Conservation (phyloP, 2,113 vertebrate species). For the Choloepus hoffmanni region DNA sequence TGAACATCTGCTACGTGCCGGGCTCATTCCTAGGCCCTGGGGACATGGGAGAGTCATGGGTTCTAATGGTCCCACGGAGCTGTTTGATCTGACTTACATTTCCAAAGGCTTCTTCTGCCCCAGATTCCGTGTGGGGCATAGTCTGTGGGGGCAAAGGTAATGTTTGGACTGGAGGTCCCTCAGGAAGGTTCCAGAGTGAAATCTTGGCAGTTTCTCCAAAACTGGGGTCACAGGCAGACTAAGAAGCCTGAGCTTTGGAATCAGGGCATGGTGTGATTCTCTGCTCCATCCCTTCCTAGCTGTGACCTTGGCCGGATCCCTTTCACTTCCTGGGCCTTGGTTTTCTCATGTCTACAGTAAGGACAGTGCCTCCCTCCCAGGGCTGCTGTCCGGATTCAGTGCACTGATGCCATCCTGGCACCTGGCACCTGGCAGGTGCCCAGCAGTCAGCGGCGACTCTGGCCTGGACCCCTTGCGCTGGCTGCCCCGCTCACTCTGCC, state of each 20-base stretch:
- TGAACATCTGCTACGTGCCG: neutral
- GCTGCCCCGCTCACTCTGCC: neutral
- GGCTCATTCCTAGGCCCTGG: neutral
- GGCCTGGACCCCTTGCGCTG: too few species aligned
- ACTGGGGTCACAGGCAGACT: neutral
- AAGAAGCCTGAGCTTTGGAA: neutral
- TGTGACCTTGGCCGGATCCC: too few species aligned
- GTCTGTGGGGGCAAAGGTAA: too few species aligned
- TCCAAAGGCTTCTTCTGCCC: neutral
- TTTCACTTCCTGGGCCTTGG: too few species aligned
- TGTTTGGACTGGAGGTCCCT: neutral
- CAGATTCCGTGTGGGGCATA: neutral
- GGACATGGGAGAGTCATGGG: neutral
- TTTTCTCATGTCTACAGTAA: too few species aligned
- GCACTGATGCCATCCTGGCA: neutral
- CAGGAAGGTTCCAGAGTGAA: neutral
- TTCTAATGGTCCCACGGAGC: neutral
- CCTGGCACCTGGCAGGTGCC: neutral
- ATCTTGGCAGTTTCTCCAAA: neutral
- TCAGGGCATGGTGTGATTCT: rapidly evolving
- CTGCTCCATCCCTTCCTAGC: neutral
- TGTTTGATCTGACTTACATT: neutral
- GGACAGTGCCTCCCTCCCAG: neutral
- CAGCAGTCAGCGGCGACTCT: too few species aligned
- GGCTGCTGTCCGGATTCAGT: neutral